phyloP scores from a whole-genome alignment of 2,888 invertebrate genomes.

The Orthosia gothica region DNA sequence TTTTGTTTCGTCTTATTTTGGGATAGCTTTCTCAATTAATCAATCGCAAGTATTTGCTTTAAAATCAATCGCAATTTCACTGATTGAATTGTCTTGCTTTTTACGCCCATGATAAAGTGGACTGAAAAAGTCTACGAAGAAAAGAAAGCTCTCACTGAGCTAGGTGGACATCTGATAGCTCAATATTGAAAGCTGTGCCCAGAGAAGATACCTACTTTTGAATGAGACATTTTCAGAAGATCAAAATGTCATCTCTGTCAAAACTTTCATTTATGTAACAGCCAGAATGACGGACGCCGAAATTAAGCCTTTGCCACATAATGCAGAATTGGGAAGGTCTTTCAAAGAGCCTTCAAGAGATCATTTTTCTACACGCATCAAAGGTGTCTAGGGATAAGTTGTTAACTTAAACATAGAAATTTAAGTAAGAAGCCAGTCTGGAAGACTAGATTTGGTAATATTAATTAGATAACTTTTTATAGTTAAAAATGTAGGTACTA shows the following conservation, averaged over 20 bases:
- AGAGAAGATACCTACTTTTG: background rate
- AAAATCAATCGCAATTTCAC: background rate
- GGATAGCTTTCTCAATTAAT: slow-evolving; percentile 3
- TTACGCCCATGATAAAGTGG: background rate
- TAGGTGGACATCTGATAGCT: background rate
- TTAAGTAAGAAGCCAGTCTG: too few species aligned
- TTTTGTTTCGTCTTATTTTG: background rate
- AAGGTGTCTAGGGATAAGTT: too few species aligned
- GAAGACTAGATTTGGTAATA: too few species aligned
- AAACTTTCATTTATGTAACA: too few species aligned
- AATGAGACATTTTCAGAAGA: background rate
- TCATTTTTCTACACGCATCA: too few species aligned
- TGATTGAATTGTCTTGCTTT: background rate
- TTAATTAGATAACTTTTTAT: too few species aligned
- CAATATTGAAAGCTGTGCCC: background rate
- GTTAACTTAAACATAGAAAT: too few species aligned
- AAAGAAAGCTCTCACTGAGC: background rate
- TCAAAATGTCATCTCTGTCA: background rate
- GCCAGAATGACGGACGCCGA: background rate
- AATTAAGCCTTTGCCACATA: background rate
- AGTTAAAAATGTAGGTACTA: too few species aligned
- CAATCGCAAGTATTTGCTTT: background rate
- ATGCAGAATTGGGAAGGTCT: background rate
- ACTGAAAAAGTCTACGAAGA: background rate
- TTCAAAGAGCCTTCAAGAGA: too few species aligned